Percentiles rank a stretch among this genome's conserved stretches.
These are phyloP conservation scores for Allobates femoralis DNA, from an alignment of 2,797 vertebrate genomes.

Conservation along the genomic window DNA sequence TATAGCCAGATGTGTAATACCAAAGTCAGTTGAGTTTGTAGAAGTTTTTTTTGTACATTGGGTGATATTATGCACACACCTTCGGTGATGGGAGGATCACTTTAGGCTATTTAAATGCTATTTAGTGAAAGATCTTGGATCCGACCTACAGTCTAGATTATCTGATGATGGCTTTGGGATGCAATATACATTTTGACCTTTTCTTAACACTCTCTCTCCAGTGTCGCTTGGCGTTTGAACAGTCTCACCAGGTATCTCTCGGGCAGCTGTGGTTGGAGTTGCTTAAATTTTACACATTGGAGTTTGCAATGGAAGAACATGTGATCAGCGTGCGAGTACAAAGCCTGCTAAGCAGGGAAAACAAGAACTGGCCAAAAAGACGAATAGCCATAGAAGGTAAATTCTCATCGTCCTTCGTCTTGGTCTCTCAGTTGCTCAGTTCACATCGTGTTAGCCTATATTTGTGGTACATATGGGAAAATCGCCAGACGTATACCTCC, in stretches of 20 bases:
- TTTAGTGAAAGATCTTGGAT: too few species aligned
- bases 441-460: too few species aligned
- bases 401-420: constrained; percentile 40
- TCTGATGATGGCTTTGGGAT: too few species aligned
- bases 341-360: constrained; percentile 88
- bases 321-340: constrained; percentile 95
- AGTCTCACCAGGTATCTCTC: constrained; percentile 77
- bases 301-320: constrained; percentile 94
- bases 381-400: constrained; percentile 95
- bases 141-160: too few species aligned
- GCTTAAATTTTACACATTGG: constrained; percentile 95
- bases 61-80: too few species aligned
- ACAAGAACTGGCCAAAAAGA: constrained; percentile 96
- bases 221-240: constrained; percentile 81
- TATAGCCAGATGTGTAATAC: too few species aligned
- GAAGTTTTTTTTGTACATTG: too few species aligned
- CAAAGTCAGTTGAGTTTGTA: too few species aligned
- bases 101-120: too few species aligned
- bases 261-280: constrained; percentile 96
- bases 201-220: constrained; percentile 71
- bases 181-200: not conserved
- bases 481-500: too few species aligned
- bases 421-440: not conserved
- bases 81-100: too few species aligned
- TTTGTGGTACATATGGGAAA: too few species aligned